Conservation (phyloP, 1,140 invertebrate species). For the Dysdera silvatica region DNA sequence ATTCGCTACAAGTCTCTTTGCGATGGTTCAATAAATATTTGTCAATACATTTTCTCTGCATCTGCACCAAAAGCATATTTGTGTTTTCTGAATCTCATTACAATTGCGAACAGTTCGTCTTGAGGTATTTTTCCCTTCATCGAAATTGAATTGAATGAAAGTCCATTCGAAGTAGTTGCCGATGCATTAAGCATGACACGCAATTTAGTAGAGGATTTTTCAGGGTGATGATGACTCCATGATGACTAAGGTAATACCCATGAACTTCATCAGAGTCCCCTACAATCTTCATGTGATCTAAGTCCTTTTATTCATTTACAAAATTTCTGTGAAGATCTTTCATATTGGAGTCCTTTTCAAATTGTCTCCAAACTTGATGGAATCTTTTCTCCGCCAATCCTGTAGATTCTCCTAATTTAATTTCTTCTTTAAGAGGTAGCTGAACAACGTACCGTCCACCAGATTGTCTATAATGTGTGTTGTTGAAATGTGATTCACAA, state of each 20-base stretch:
- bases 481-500: background rate
- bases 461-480: background rate
- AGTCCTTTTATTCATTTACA: background rate
- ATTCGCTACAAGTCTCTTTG: constrained; percentile 39
- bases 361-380: background rate
- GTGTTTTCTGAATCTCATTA: background rate
- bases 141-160: background rate
- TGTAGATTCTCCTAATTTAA: background rate
- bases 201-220: too few relatives aligned
- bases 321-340: background rate
- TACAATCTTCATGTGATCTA: background rate
- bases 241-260: background rate
- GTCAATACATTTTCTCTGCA: background rate
- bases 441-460: background rate
- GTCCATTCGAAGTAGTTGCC: background rate
- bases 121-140: background rate
- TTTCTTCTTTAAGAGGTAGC: constrained; percentile 1
- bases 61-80: background rate
- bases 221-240: background rate
- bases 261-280: background rate
- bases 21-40: background rate
- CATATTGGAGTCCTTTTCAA: background rate
- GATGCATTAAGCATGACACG: background rate
- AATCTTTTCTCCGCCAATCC: background rate
- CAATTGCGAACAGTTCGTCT: background rate